Conservation (phyloP, 2,113 vertebrate species). For the Cynocephalus volans region DNA sequence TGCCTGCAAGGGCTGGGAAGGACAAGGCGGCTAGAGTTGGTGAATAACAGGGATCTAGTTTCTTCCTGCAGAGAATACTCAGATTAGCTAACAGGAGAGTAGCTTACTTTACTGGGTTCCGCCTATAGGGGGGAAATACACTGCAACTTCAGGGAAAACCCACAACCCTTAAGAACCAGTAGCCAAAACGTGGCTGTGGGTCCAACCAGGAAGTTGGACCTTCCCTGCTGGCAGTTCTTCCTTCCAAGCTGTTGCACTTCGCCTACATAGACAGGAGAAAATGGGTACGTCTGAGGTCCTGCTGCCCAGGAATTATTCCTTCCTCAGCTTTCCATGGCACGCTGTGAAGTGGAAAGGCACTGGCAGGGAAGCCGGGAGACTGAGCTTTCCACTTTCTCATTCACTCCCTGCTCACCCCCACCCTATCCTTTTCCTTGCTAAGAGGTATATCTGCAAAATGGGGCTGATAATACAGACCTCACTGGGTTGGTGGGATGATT, state of each 20-base stretch:
- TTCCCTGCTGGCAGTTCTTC: not conserved
- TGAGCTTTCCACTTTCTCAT: not conserved
- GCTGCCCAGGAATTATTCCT: not conserved
- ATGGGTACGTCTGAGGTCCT: not conserved
- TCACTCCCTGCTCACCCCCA: not conserved
- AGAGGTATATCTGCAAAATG: not conserved
- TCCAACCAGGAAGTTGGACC: not conserved
- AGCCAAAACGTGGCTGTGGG: not conserved
- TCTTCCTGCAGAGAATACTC: not conserved
- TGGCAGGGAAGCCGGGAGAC: not conserved
- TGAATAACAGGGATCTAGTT: constrained; percentile 11
- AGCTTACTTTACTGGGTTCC: not conserved
- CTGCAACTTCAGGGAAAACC: not conserved
- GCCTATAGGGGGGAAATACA: not conserved
- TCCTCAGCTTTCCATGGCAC: not conserved
- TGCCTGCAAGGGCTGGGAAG: not conserved
- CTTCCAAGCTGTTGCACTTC: not conserved
- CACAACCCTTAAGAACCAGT: not conserved
- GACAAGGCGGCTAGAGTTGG: not conserved
- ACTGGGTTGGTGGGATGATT: not conserved
- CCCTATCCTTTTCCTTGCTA: not conserved
- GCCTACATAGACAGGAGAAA: not conserved
- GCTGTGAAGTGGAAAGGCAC: not conserved
- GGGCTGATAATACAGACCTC: not conserved
- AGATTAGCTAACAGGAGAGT: not conserved